phyloP scores from a whole-genome alignment of 2,797 vertebrate species.

The Etheostoma nigrum region DNA sequence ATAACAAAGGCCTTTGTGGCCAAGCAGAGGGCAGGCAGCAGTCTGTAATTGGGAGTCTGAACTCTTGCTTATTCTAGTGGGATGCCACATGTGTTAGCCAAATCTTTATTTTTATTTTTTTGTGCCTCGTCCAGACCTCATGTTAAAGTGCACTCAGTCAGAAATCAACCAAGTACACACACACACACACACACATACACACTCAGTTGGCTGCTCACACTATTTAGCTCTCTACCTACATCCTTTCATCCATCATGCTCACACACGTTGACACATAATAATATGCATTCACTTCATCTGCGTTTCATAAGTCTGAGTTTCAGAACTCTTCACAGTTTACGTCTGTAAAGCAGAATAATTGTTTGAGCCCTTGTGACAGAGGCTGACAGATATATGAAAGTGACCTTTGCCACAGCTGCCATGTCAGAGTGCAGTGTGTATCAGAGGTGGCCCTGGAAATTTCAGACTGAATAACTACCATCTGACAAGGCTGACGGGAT shows the following conservation, averaged over 20 bases:
- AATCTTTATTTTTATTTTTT: conserved; percentile 49
- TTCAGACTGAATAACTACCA: conserved; percentile 81
- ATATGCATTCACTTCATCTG: conserved; percentile 48
- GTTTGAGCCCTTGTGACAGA: conserved; percentile 71
- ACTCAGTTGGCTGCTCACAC: conserved; percentile 23
- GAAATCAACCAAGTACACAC: conserved; percentile 3
- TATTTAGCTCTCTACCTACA: conserved; percentile 17
- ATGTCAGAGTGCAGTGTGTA: conserved; percentile 62
- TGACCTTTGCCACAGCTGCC: conserved; percentile 81
- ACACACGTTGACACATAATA: conserved; percentile 18
- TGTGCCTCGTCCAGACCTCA: conserved; percentile 43
- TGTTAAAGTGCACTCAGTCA: conserved; percentile 58
- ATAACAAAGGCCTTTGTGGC: conserved; percentile 85
- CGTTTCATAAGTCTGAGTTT: conserved; percentile 54
- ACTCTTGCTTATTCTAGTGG: conserved; percentile 69
- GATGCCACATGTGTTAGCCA: conserved; percentile 71
- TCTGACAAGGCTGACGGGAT: conserved; percentile 71
- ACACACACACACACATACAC: neutral
- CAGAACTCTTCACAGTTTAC: conserved; percentile 13
- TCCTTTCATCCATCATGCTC: conserved; percentile 43
- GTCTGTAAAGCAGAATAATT: conserved; percentile 70
- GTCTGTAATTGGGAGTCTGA: conserved; percentile 81
- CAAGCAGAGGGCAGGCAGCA: conserved; percentile 72
- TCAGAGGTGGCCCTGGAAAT: conserved; percentile 74
- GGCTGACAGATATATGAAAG: conserved; percentile 78